Evolutionary conservation across 2,888 invertebrate species (phyloP).

Genomic region (Theodoxus fluviatilis): DNA sequence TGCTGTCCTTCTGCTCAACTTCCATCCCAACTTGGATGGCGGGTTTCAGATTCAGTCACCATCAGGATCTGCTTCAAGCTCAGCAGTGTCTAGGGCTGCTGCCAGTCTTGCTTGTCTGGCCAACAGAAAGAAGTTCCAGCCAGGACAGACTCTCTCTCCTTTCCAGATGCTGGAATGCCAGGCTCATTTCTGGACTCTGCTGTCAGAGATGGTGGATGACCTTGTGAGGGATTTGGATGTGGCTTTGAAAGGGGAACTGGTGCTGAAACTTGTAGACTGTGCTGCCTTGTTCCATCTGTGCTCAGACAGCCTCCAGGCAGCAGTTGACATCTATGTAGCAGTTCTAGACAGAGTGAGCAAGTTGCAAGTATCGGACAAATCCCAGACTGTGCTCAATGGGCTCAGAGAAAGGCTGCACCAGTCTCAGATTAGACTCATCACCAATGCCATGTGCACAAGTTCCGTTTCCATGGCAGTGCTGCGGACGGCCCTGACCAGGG

Average conservation of each 20-base stretch:
- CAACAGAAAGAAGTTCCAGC: constrained; percentile 38
- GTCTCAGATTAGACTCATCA: constrained; percentile 39
- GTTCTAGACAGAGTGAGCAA: background rate
- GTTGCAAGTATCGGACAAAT: constrained; percentile 5
- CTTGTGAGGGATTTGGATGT: background rate
- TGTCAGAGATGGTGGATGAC: too few species aligned
- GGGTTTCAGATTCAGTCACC: background rate
- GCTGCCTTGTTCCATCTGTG: constrained; percentile 57
- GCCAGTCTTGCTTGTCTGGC: constrained; percentile 34
- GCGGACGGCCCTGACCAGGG: constrained; percentile 42
- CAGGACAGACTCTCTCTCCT: too few species aligned
- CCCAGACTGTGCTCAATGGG: constrained; percentile 11
- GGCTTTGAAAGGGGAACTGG: constrained; percentile 1
- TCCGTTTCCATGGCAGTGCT: constrained; percentile 43
- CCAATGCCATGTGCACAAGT: constrained; percentile 44
- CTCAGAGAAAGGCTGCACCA: constrained; percentile 32
- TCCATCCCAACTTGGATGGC: too few species aligned
- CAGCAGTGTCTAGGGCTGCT: too few species aligned
- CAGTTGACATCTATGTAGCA: constrained; percentile 24
- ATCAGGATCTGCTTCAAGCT: too few species aligned
- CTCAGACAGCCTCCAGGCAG: constrained; percentile 41
- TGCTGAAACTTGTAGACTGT: constrained; percentile 43
- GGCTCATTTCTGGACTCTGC: too few species aligned
- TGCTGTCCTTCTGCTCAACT: constrained; percentile 40
- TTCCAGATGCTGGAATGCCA: too few species aligned